Conservation (phyloP, 2,888 invertebrate genomes). For the Agrochola lota region DNA sequence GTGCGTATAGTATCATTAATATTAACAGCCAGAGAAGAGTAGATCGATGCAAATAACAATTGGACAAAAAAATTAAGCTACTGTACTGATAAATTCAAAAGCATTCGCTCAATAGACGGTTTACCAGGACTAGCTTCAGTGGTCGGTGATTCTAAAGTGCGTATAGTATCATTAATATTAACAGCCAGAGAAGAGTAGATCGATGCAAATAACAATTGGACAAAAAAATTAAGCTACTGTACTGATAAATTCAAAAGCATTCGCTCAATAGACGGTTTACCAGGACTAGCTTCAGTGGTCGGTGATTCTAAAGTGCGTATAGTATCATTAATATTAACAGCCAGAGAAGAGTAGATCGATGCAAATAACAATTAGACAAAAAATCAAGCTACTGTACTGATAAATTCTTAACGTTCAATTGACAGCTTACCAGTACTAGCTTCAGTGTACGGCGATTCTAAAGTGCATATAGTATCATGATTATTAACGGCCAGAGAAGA, state of each 20-base stretch:
- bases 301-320: not conserved
- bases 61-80: not conserved
- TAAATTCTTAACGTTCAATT: not conserved
- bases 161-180: not conserved
- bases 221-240: not conserved
- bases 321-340: not conserved
- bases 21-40: not conserved
- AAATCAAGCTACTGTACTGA: not conserved
- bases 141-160: not conserved
- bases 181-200: no score
- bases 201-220: no score
- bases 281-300: not conserved
- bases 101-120: not conserved
- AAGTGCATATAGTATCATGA: not conserved
- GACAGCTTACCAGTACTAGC: not conserved
- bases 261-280: not conserved
- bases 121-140: not conserved
- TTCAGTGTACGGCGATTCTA: slow-evolving; percentile 2
- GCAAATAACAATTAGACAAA: not conserved
- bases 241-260: not conserved
- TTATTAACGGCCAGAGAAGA: not conserved
- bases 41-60: not conserved
- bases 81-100: not conserved
- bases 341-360: not conserved
- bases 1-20: not conserved